A percentile compares a stretch with the other conserved stretches of the same genome.
Conservation (phyloP, 2,113 vertebrate species). For the Leptodactylus fuscus region DNA sequence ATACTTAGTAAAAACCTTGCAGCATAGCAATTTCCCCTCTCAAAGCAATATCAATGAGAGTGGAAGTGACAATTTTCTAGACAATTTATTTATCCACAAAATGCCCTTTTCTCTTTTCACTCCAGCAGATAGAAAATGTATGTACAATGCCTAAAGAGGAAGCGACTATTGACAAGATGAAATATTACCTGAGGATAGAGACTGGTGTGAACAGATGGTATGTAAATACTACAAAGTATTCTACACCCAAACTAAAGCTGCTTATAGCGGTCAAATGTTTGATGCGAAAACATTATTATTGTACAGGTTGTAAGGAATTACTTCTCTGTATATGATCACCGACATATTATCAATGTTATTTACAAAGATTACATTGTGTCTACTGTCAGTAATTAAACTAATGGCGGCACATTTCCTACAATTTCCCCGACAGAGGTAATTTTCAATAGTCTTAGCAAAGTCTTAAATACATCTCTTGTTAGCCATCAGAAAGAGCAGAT, state of each 20-base stretch:
- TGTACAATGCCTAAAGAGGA: constrained; percentile 48
- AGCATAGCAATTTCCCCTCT: constrained; percentile 51
- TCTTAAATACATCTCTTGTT: constrained; percentile 27
- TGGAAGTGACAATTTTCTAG: constrained; percentile 53
- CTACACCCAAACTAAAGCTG: constrained; percentile 42
- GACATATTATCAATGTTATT: constrained; percentile 6
- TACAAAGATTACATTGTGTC: not conserved
- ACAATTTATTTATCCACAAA: constrained; percentile 52
- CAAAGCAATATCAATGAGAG: constrained; percentile 40
- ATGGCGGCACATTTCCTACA: not conserved
- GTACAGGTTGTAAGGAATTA: not conserved
- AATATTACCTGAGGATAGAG: constrained; percentile 41
- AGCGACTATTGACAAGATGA: constrained; percentile 55
- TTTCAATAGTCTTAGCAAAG: constrained; percentile 4
- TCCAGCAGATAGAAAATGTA: constrained; percentile 62
- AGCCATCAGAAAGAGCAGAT: constrained; percentile 18
- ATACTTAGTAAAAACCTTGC: constrained; percentile 64
- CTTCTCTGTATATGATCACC: constrained; percentile 1
- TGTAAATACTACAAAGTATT: constrained; percentile 40
- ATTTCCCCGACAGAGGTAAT: not conserved
- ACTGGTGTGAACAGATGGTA: constrained; percentile 38
- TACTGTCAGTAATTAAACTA: constrained; percentile 29
- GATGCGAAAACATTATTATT: constrained; percentile 36
- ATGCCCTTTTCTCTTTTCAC: constrained; percentile 58
- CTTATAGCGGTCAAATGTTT: not conserved